Percentiles rank a stretch among this genome's conserved stretches.
These are phyloP conservation scores for Lichenostomus cassidix DNA, from an alignment of 2,113 vertebrate genomes.

Conservation along the genomic window DNA sequence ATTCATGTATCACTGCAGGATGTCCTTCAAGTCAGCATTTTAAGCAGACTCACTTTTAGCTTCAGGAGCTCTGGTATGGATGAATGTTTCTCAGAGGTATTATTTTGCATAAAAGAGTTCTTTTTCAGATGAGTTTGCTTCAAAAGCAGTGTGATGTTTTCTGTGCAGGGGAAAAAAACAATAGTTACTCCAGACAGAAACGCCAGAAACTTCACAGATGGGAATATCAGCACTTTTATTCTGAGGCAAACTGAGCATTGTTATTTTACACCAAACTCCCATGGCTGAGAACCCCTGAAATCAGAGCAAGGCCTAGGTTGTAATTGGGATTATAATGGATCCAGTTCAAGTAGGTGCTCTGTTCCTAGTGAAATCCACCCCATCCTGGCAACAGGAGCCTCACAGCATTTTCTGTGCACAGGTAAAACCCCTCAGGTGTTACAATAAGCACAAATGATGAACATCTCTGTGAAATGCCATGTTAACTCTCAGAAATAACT, in stretches of 20 bases:
- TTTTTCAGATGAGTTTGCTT: conserved; percentile 62
- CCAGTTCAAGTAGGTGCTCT: neutral
- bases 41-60: conserved; percentile 74
- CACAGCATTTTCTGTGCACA: neutral
- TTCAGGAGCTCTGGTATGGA: conserved; percentile 71
- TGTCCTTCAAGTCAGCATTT: conserved; percentile 42
- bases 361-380: neutral
- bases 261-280: neutral
- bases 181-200: conserved; percentile 27
- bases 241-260: neutral
- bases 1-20: conserved; percentile 6
- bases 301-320: neutral
- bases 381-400: neutral
- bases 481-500: conserved; percentile 14
- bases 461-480: neutral
- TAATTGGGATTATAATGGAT: neutral
- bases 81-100: conserved; percentile 63
- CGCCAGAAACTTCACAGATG: neutral
- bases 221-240: neutral
- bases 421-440: neutral
- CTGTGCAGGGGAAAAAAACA: conserved; percentile 51
- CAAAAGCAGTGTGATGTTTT: conserved; percentile 69
- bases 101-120: conserved; percentile 63
- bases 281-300: neutral
- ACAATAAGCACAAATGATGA: neutral